phyloP scores from a whole-genome alignment of 2,797 vertebrate species.

The Phoxinus dragarum region DNA sequence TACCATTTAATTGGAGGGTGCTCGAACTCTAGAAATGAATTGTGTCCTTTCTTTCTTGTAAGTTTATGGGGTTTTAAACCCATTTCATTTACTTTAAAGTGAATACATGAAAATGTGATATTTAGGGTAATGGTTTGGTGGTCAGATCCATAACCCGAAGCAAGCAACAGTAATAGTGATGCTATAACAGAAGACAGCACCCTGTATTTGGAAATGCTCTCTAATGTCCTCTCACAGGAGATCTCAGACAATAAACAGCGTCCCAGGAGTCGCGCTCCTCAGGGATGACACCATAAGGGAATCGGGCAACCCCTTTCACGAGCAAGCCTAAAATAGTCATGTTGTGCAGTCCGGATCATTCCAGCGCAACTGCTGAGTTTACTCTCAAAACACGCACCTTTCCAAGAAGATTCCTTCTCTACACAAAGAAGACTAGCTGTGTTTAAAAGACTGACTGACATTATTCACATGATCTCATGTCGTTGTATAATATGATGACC shows the following conservation, averaged over 20 bases:
- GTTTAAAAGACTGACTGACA: constrained; percentile 48
- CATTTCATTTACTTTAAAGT: background rate
- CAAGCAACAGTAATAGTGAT: background rate
- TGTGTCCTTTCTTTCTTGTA: background rate
- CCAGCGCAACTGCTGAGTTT: constrained; percentile 66
- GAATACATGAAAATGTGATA: background rate
- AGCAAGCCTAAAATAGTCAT: constrained; percentile 84
- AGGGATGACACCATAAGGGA: constrained; percentile 53
- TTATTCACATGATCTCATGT: constrained; percentile 58
- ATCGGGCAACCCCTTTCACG: constrained; percentile 57
- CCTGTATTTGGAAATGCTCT: constrained; percentile 59
- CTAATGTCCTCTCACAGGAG: constrained; percentile 1
- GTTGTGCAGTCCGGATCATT: constrained; percentile 59
- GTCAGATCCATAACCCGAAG: background rate
- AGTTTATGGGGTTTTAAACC: background rate
- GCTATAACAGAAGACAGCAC: constrained; percentile 15
- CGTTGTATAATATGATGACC: background rate
- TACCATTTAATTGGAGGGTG: too few species aligned
- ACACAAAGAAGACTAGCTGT: constrained; percentile 50
- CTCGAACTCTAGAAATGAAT: too few species aligned
- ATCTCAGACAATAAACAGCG: constrained; percentile 48
- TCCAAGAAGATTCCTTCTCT: constrained; percentile 59
- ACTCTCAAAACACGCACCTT: constrained; percentile 65
- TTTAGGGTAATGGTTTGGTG: background rate
- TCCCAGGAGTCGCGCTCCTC: constrained; percentile 34